Evolutionary conservation across 2,113 vertebrate species (phyloP), one percentile per base, ranked within the genome.

Genomic region (Ranitomeya variabilis): DNA sequence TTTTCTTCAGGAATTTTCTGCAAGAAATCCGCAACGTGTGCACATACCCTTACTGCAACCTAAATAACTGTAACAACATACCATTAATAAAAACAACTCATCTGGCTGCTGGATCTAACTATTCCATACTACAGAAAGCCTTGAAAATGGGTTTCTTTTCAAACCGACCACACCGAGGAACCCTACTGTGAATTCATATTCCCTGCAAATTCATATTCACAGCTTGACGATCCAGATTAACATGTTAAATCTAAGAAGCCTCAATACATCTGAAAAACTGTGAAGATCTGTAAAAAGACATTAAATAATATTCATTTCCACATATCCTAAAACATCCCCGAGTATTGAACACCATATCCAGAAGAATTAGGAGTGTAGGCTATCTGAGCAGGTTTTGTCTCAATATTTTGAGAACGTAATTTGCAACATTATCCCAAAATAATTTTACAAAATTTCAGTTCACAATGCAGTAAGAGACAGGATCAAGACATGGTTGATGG

Each of bases 161-260:
- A 18, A 45, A 8, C 15, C 23, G 3, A 16, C 45, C 16, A 76
- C 37, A 45, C 18, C 51, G 4, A 76, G 73, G 52, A 74, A 51
- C 73, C 73, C 73, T 76, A 76, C 73, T 52, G 73, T 76, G 45
- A 52, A 52, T 52, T 76, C 16, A 18, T 76, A 21, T 76, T 76
- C 45, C 73, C 45, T 21, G 73, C 18, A 76, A 76, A 76, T 76
- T 76, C 37, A 12, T 52, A 76, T 76, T 76, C 73, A 76, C 73
- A 76, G 73, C 37, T 76, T 76, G 73, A 76, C 19, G 18, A 76
- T 52, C 2, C 13, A 51, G 52, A 76, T 76, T 52, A 51, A 52
- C 45, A 76, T 76, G 45, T 21, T 76, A 76, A 76, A 52, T 76
- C 37, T 8, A 52, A 76, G 73, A 16, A 52, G 73, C 45, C 73